Base-by-base conservation (phyloP, 1,140 invertebrate genomes). In the Aphaenogaster rudis region DNA sequence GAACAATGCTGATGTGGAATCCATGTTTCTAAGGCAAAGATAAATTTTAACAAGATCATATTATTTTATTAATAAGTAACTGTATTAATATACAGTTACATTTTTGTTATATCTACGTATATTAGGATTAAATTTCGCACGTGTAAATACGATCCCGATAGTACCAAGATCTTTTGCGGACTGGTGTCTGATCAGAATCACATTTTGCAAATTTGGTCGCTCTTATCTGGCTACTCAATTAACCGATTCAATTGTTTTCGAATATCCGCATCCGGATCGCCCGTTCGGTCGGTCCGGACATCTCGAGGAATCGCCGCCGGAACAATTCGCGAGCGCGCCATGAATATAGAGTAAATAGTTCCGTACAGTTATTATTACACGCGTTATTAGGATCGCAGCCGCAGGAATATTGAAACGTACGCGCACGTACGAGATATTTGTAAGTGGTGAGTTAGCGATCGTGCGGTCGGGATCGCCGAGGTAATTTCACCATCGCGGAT, bases 321-420 rank as follows among this genome's bases (percentile, higher is more conserved):
- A 82, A 50, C 69, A 84, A 50, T 84, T 84, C 42, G 66, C n/a
- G 57, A 50, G 28, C 28, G 33, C 54, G 42, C 59, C n/a, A 76
- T 84, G 80, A 84, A 84, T 84, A 76, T 84, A 84, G 80, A 84
- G 80, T 61, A 84, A 84, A 76, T 84, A 84, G 80, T 84, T 84
- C 42, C 69, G 54, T 59, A 48, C 69, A 76, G 69, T 76, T 84
- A 84, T 84, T 76, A 76, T 84, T 76, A 76, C 69, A 76, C 69
- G 80, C 69, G 80, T 76, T 84, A 84, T 84, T 76, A 84, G 54
- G 42, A 57, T 61, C 69, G 80, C 39, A 36, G 69, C 80, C 54
- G 42, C 42, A 36, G 69, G 80, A 76, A 39, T 84, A 84, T 84
- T 61, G 80, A 84, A 74, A 59, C 54, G 52, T 69, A 69, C 5